These are phyloP conservation scores for Lates japonicus DNA, from an alignment of 2,797 vertebrate genomes.

Conservation along the genomic window DNA sequence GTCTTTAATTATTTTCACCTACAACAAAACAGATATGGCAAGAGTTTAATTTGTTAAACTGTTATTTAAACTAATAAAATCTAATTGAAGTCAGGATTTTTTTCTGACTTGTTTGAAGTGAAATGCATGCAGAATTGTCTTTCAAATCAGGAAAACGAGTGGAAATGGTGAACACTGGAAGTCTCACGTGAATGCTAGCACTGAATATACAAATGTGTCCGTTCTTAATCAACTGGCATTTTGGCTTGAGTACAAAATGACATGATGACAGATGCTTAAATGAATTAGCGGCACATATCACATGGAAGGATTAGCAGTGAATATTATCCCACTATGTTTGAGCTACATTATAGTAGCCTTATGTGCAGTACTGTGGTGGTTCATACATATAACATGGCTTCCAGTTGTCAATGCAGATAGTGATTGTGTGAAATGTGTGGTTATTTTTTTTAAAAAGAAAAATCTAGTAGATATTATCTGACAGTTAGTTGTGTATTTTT, in stretches of 20 bases:
- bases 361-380: conserved; percentile 17
- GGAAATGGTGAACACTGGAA: conserved; percentile 24
- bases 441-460: conserved; percentile 15
- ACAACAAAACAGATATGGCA: not conserved
- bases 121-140: not conserved
- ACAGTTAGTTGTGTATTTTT: conserved; percentile 51
- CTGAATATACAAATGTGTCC: conserved; percentile 21
- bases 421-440: conserved; percentile 47
- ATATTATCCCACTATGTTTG: conserved; percentile 7
- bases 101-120: not conserved
- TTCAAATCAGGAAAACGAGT: conserved; percentile 8
- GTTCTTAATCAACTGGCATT: conserved; percentile 12
- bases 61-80: conserved; percentile 14
- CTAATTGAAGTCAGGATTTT: not conserved
- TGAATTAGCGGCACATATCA: conserved; percentile 12
- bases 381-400: conserved; percentile 39
- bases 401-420: conserved; percentile 18
- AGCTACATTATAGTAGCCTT: conserved; percentile 19
- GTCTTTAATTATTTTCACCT: conserved; percentile 9
- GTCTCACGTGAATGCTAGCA: not conserved
- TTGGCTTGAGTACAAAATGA: conserved; percentile 10
- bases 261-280: conserved; percentile 4
- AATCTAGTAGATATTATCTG: conserved; percentile 50
- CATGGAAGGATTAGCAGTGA: conserved; percentile 19
- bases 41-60: not conserved